phyloP scores from a whole-genome alignment of 2,797 vertebrate genomes.

The Nyctalus aviator region DNA sequence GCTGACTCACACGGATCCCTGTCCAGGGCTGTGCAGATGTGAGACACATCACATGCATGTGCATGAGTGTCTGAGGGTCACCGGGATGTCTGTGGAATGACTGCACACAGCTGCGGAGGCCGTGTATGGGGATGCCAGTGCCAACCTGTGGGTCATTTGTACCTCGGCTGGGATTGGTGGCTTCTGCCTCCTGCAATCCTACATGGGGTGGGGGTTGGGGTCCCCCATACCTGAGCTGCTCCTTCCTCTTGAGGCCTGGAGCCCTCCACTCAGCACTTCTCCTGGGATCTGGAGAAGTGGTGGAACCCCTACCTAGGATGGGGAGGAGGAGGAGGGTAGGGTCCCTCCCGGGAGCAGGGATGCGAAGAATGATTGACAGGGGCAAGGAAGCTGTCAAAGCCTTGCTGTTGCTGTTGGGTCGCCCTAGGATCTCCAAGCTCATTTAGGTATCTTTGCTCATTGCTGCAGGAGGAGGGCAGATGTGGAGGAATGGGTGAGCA shows the following conservation, averaged over 20 bases:
- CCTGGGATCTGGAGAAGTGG: slow-evolving; percentile 55
- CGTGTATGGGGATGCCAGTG: slow-evolving; percentile 50
- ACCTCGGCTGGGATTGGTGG: slow-evolving; percentile 16
- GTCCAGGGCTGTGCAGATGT: slow-evolving; percentile 64
- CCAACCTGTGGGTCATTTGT: slow-evolving; percentile 77
- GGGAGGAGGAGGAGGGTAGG: not conserved
- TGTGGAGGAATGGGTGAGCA: slow-evolving; percentile 12
- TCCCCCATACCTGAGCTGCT: not conserved
- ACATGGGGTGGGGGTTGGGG: not conserved
- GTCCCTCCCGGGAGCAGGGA: not conserved
- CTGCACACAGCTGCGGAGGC: slow-evolving; percentile 22
- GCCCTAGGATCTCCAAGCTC: slow-evolving; percentile 53
- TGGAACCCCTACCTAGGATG: not conserved
- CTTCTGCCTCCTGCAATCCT: slow-evolving; percentile 36
- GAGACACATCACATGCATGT: slow-evolving; percentile 54
- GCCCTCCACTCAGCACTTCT: not conserved
- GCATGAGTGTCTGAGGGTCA: slow-evolving; percentile 15
- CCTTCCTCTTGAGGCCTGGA: slow-evolving; percentile 53
- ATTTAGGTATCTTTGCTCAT: slow-evolving; percentile 43
- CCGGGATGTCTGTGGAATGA: not conserved
- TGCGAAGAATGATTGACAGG: slow-evolving; percentile 29
- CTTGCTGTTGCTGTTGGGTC: slow-evolving; percentile 55
- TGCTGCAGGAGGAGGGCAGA: slow-evolving; percentile 31
- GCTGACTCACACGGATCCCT: slow-evolving; percentile 77
- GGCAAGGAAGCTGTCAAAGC: slow-evolving; percentile 53